These are phyloP conservation scores for Psittacara wagleri DNA, from an alignment of 2,113 vertebrate genomes.

Conservation along the genomic window DNA sequence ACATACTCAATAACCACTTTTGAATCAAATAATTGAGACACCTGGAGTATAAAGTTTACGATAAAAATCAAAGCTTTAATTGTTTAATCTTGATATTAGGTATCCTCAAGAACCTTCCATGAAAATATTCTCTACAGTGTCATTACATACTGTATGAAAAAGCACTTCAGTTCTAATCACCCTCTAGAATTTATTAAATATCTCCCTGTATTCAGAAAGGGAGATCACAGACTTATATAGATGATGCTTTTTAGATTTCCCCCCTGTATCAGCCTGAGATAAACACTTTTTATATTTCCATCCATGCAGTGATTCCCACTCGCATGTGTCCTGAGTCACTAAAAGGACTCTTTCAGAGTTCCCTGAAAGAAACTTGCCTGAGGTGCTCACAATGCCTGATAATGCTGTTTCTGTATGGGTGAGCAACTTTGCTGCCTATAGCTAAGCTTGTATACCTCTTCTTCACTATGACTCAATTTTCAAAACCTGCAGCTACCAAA, in stretches of 20 bases:
- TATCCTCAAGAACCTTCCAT: background rate
- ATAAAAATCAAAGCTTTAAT: background rate
- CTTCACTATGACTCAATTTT: background rate
- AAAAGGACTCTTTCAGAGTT: background rate
- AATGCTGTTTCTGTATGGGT: background rate
- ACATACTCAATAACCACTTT: background rate
- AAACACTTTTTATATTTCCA: background rate
- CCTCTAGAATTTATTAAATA: background rate
- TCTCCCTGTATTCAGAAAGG: background rate
- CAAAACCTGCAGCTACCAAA: background rate
- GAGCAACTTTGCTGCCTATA: background rate
- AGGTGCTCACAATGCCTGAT: background rate
- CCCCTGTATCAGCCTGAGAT: background rate
- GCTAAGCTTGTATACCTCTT: background rate
- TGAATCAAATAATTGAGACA: background rate
- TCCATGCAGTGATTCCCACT: background rate
- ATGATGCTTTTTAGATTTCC: background rate
- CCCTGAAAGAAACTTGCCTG: fast-evolving
- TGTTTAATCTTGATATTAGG: background rate
- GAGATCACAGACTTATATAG: background rate
- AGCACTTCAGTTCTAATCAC: background rate
- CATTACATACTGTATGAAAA: background rate
- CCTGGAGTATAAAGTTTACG: background rate
- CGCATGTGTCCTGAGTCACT: background rate
- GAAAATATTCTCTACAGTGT: background rate